Percentiles rank a stretch among this genome's conserved stretches.
Conservation (phyloP, 2,113 vertebrate genomes). For the Myiagra hebetior region DNA sequence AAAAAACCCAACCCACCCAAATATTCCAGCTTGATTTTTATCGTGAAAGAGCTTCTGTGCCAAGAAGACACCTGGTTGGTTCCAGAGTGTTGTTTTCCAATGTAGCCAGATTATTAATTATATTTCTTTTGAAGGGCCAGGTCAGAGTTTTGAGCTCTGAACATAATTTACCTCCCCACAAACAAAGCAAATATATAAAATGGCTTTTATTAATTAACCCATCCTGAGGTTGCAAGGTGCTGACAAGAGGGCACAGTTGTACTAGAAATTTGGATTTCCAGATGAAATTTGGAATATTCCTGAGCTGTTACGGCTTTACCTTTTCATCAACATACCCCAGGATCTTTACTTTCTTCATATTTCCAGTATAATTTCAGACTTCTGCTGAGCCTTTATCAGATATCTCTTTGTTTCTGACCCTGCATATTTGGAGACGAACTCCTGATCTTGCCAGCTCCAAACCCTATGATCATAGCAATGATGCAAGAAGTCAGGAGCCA, state of each 20-base stretch:
- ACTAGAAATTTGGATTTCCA: background rate
- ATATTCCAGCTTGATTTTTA: slow-evolving; percentile 53
- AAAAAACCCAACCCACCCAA: slow-evolving; percentile 1
- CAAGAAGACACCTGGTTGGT: slow-evolving; percentile 31
- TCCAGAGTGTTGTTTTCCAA: background rate
- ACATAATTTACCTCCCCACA: background rate
- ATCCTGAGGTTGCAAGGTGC: background rate
- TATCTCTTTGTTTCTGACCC: slow-evolving; percentile 1
- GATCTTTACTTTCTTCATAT: background rate
- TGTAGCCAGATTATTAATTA: background rate
- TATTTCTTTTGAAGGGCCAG: background rate
- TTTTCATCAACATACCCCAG: background rate
- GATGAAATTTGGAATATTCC: background rate
- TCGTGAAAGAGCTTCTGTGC: background rate
- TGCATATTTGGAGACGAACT: background rate
- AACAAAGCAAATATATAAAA: background rate
- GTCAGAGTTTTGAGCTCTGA: background rate
- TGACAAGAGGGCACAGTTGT: background rate
- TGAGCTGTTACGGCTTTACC: background rate
- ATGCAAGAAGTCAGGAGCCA: background rate
- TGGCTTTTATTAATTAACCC: background rate
- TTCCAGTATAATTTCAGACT: background rate
- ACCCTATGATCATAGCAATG: background rate
- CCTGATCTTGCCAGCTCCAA: background rate
- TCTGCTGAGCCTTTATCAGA: background rate